These are phyloP conservation scores for Menura novaehollandiae DNA, from an alignment of 2,113 vertebrate genomes.

Conservation along the genomic window DNA sequence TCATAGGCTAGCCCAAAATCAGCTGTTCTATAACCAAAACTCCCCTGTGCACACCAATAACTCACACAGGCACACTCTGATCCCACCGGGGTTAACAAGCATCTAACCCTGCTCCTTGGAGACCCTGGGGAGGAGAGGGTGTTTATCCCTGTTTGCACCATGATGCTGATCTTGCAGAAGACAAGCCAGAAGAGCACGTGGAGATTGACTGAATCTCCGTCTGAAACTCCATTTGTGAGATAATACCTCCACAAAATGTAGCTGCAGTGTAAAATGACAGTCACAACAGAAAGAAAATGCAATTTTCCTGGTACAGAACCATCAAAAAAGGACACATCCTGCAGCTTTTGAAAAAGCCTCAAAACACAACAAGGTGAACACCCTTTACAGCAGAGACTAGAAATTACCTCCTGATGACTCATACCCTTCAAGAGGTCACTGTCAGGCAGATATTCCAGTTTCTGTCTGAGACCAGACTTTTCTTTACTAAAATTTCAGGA, in stretches of 20 bases:
- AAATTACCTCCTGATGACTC: background rate
- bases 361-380: background rate
- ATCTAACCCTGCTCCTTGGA: background rate
- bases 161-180: background rate
- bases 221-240: background rate
- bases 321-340: background rate
- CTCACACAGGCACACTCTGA: background rate
- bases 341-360: background rate
- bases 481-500: background rate
- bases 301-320: background rate
- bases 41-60: background rate
- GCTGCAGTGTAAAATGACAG: background rate
- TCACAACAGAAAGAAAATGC: background rate
- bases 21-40: background rate
- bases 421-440: background rate
- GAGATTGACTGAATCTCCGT: background rate
- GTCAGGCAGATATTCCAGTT: background rate
- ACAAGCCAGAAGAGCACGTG: background rate
- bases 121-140: background rate
- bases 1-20: background rate
- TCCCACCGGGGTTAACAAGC: fast-evolving
- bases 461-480: background rate
- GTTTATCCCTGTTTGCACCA: background rate
- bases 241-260: background rate
- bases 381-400: background rate